Base-by-base conservation (phyloP, 2,113 vertebrate species). In the Tenebrosternarchus preto region DNA sequence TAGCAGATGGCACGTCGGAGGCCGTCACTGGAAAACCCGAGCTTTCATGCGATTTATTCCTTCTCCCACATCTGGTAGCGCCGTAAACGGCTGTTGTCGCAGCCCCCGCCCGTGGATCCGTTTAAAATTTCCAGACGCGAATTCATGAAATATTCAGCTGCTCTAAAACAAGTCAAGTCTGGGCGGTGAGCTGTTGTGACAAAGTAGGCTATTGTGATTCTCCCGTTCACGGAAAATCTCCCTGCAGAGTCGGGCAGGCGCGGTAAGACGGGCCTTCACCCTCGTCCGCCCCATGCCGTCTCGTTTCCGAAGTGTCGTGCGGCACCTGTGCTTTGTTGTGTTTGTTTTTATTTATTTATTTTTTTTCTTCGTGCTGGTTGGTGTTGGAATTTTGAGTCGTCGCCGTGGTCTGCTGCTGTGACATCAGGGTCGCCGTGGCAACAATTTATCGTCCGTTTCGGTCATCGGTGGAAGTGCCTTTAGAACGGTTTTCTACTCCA, bases 51-150 rank as follows among this genome's bases (percentile, higher is more conserved):
- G 22, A 27, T 71, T 27, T 9, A n/a, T 36, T 64, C 7, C 29
- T 36, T 4, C 25, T 19, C 36, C 73, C 15, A 43, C 77, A 36
- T 53, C 79, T 69, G 25, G 29, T 25, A 39, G 15, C 0, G 15
- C 19, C 7, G 12, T 50, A 73, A 60, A 29, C 36, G 46, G 50
- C 72, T 29, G 77, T 59, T 55, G 36, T 64, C 75, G 43, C 69
- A 24, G 59, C 36, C n/a, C n/a, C n/a, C 50, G 27, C 76, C 59
- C 76, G 24, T 50, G 27, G 64, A 77, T 76, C 82, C 57, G 27
- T 79, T 76, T 59, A 66, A 80, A 63, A 71, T 75, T 64, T 79
- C 43, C 46, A 75, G 81, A 70, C 63, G 20, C 64, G 76, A 66
- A 19, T 69, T 66, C 69, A 59, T 77, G 43, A 70, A 70, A 64